These are phyloP conservation scores for Pagetopsis macropterus DNA, from an alignment of 2,797 vertebrate species.

Conservation along the genomic window DNA sequence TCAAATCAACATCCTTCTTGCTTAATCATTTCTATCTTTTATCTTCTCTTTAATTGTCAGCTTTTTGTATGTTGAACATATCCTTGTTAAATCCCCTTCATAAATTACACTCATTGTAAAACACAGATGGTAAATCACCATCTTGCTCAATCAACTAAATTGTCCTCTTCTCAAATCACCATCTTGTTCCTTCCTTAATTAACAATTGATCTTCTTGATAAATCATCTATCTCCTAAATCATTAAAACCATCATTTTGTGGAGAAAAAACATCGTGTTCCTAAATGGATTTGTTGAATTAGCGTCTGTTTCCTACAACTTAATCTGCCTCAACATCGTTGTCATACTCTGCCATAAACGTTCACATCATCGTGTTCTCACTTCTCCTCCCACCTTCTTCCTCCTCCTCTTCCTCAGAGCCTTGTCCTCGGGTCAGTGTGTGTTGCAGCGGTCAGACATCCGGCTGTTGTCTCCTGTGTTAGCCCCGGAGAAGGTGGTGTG, in stretches of 20 bases:
- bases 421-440: conserved; percentile 79
- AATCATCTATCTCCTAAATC: background rate
- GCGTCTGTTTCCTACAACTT: background rate
- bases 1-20: background rate
- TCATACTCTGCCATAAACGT: background rate
- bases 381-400: background rate
- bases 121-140: background rate
- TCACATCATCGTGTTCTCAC: background rate
- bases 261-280: conserved; percentile 2
- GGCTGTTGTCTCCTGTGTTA: conserved; percentile 86
- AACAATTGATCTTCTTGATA: background rate
- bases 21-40: background rate
- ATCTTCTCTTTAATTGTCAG: background rate
- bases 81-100: background rate
- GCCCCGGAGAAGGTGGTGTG: conserved; percentile 93
- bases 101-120: background rate
- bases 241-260: background rate
- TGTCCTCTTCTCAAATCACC: background rate
- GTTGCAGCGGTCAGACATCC: conserved; percentile 73
- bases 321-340: background rate
- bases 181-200: background rate
- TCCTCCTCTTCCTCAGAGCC: conserved; percentile 78
- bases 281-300: background rate
- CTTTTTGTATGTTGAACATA: too few species aligned
- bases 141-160: background rate